Base-by-base conservation (phyloP, 2,888 invertebrate species). In the Spisula subtruncata region DNA sequence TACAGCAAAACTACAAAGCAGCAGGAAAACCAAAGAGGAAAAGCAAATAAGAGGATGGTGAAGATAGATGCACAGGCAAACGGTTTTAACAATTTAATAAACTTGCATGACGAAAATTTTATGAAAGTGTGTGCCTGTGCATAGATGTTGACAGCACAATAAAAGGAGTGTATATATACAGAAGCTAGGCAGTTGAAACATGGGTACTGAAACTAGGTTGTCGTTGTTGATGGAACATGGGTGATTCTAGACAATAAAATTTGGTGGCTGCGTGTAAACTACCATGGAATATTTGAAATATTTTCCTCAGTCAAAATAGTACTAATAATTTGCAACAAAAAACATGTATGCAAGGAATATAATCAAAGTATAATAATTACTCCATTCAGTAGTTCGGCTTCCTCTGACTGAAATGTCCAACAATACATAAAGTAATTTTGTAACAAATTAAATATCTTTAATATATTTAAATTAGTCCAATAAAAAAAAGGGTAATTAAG, bases 391-490 rank as follows among this genome's bases (percentile, higher is more conserved):
- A 75, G 75, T 14, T 35, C 75, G 2, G 25, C 25, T 35, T 75
- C 75, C 6, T 75, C 75, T 25, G 18, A 75, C 75, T 75, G 75
- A 75, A 75, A 75, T 66, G n/a, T 66, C 60, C 60, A 66, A 66
- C 60, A 66, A 66, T n/a, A 66, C 6, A 51, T 1, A 51, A n/a
- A 51, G 51, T 51, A 10, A 16, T 51, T 51, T 51, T 51, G 14
- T 51, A 51, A 51, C 51, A 51, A 51, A 51, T 16, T 51, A 51
- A 51, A 16, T 51, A 10, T 8, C 12, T 51, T 51, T 16, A 8
- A 8, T 66, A 66, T 66, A 8, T 25, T 66, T 25, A 25, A n/a
- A 66, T 25, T 4, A 41, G 41, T 41, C 2, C 41, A n/a, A n/a
- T n/a, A n/a, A n/a, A n/a, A n/a, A n/a, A n/a, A n/a, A n/a, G n/a